These are phyloP conservation scores for Ganaspis brasiliensis DNA, from an alignment of 2,888 invertebrate genomes.

Conservation along the genomic window DNA sequence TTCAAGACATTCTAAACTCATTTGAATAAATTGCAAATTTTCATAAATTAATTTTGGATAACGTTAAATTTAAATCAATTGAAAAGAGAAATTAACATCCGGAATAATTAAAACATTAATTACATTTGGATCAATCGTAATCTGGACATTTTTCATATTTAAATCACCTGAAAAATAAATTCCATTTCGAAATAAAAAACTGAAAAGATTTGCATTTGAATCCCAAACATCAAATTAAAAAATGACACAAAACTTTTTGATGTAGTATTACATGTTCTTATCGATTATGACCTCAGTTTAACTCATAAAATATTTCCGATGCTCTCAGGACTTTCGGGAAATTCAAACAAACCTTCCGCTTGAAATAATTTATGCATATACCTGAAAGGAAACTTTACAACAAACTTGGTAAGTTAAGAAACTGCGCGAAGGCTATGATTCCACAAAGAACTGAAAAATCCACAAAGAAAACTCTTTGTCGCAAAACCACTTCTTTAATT, in stretches of 20 bases:
- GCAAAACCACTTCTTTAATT: background rate
- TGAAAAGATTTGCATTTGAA: no score
- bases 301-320: constrained; percentile 26
- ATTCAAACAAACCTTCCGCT: background rate
- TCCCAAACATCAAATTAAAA: no score
- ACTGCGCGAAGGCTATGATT: background rate
- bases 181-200: no score
- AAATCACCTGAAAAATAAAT: no score
- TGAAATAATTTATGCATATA: constrained; percentile 1
- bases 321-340: constrained; percentile 4
- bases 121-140: no score
- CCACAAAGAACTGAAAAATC: background rate
- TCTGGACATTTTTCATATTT: no score
- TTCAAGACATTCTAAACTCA: no score
- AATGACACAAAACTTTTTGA: background rate
- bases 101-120: no score
- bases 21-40: no score
- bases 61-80: no score
- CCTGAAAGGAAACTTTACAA: constrained; percentile 1
- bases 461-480: background rate
- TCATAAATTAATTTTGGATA: no score
- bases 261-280: background rate
- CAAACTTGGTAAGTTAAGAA: background rate
- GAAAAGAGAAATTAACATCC: no score
- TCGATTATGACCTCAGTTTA: background rate